A percentile compares a stretch with the other conserved stretches of the same genome.
Evolutionary conservation across 2,113 vertebrate genomes (phyloP).

Genomic region (Erythrocercus mccallii): DNA sequence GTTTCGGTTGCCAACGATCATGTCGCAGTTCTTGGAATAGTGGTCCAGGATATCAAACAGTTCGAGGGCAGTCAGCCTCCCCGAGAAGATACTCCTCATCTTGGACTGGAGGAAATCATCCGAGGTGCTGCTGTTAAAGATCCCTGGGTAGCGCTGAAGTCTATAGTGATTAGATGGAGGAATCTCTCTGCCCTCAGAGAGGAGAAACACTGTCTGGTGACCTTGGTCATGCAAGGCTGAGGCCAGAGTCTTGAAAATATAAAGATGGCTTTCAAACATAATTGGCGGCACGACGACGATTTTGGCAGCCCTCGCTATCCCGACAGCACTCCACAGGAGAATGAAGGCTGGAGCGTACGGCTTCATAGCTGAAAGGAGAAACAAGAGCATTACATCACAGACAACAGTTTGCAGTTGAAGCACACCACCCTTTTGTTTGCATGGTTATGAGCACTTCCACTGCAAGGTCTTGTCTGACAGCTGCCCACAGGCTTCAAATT

Average conservation of each 20-base stretch:
- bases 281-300: conserved; percentile 96
- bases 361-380: conserved; percentile 84
- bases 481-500: not conserved
- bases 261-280: conserved; percentile 99
- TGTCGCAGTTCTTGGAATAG: conserved; percentile 95
- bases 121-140: conserved; percentile 94
- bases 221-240: conserved; percentile 88
- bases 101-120: conserved; percentile 96
- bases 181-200: conserved; percentile 92
- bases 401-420: not conserved
- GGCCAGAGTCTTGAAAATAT: conserved; percentile 98
- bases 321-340: conserved; percentile 77
- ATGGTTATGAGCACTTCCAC: rapidly evolving
- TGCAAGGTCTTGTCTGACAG: rapidly evolving
- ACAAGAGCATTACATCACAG: conserved; percentile 39
- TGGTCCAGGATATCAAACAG: conserved; percentile 96
- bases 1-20: conserved; percentile 85
- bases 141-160: conserved; percentile 91
- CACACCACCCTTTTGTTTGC: rapidly evolving
- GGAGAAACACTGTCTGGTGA: conserved; percentile 90
- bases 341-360: conserved; percentile 75
- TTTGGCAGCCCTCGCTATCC: conserved; percentile 85
- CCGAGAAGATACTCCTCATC: conserved; percentile 96
- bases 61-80: conserved; percentile 89
- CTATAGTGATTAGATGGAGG: conserved; percentile 86